Evolutionary conservation across 2,797 vertebrate species (phyloP).

Genomic region (Gorsachius magnificus): DNA sequence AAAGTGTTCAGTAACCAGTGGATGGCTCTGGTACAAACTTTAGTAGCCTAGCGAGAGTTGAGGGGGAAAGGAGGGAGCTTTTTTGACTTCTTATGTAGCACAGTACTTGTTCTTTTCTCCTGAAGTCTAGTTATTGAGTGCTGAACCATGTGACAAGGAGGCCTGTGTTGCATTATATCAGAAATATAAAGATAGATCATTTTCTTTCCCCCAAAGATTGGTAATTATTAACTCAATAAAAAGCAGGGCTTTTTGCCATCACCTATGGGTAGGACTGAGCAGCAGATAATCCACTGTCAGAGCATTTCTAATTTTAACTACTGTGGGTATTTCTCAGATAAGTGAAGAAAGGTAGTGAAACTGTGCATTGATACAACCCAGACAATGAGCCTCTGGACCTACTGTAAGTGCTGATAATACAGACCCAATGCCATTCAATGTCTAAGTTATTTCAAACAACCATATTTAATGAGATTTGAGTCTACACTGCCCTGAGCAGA

Average conservation of each 20-base stretch:
- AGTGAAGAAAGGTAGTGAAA: conserved; percentile 54
- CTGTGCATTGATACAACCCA: conserved; percentile 42
- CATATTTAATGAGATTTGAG: conserved; percentile 67
- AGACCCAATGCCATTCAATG: conserved; percentile 57
- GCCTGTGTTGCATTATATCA: conserved; percentile 8
- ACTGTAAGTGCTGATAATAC: conserved; percentile 52
- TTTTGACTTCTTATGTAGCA: background rate
- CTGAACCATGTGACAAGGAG: background rate
- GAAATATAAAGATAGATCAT: conserved; percentile 32
- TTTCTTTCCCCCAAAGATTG: conserved; percentile 33
- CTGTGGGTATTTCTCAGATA: conserved; percentile 52
- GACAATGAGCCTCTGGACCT: conserved; percentile 58
- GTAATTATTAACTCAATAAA: conserved; percentile 59
- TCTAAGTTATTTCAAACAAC: conserved; percentile 64
- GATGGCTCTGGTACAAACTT: background rate
- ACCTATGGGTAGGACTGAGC: conserved; percentile 32
- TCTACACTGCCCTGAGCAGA: conserved; percentile 59
- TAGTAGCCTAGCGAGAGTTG: background rate
- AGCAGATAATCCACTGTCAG: conserved; percentile 59
- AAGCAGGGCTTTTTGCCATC: conserved; percentile 34
- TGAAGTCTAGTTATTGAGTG: conserved; percentile 12
- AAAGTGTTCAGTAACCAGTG: background rate
- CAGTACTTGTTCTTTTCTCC: background rate
- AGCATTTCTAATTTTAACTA: conserved; percentile 62
- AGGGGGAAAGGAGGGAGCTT: background rate